phyloP scores from a whole-genome alignment of 2,113 vertebrate species.

The Lepidothrix coronata region DNA sequence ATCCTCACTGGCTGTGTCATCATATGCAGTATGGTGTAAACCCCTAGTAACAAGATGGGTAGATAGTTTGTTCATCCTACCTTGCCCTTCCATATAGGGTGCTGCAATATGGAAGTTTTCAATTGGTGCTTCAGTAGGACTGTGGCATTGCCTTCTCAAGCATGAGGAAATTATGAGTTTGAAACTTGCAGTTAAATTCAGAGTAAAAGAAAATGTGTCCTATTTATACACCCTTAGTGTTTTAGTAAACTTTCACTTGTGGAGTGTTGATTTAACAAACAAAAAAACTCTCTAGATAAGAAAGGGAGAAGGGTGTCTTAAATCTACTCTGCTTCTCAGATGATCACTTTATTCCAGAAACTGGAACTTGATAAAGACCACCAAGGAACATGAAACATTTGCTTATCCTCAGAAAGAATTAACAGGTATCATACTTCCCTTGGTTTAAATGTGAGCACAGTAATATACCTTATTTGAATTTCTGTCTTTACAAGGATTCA shows the following conservation, averaged over 20 bases:
- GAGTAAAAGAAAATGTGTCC: neutral
- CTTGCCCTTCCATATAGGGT: neutral
- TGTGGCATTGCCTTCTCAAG: neutral
- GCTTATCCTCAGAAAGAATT: neutral
- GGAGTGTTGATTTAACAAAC: neutral
- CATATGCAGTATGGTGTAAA: fast-evolving
- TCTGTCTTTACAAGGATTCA: neutral
- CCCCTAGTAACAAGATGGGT: neutral
- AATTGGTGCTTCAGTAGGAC: neutral
- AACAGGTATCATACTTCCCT: neutral
- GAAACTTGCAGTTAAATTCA: neutral
- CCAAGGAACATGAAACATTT: neutral
- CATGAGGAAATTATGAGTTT: neutral
- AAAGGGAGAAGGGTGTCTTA: neutral
- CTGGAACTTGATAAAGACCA: neutral
- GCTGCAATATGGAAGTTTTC: neutral
- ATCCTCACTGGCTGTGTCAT: neutral
- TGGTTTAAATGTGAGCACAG: neutral
- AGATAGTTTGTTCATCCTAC: neutral
- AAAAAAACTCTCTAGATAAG: neutral
- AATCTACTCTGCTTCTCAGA: neutral
- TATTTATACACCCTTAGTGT: neutral
- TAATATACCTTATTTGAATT: neutral
- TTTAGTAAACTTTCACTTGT: neutral
- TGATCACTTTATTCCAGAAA: neutral